phyloP scores from a whole-genome alignment of 1,140 invertebrate species.

The Drosophila tani region DNA sequence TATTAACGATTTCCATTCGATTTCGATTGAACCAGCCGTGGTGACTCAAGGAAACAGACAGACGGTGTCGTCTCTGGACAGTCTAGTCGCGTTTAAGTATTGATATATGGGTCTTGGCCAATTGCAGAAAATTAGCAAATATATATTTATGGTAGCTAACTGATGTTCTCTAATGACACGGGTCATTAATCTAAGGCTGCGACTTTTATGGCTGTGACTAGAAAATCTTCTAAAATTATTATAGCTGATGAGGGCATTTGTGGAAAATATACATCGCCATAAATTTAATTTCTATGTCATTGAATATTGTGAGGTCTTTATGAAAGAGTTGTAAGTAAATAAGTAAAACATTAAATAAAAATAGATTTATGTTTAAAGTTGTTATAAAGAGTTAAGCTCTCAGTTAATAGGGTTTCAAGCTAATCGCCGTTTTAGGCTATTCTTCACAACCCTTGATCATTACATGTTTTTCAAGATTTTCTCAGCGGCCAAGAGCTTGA shows the following conservation, averaged over 20 bases:
- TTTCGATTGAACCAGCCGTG: constrained; percentile 11
- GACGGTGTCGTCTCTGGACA: constrained; percentile 18
- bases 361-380: not conserved
- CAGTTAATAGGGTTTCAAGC: not conserved
- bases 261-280: not conserved
- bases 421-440: not conserved
- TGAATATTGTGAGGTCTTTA: not conserved
- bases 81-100: constrained; percentile 24
- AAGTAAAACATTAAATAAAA: not conserved
- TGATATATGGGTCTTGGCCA: constrained; percentile 51
- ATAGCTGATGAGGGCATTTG: not conserved
- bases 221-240: not conserved
- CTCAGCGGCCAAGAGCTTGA: constrained; percentile 7
- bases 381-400: too few relatives aligned
- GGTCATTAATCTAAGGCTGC: constrained; percentile 24
- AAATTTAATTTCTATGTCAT: too few relatives aligned
- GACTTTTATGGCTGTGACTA: not conserved
- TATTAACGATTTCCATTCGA: constrained; percentile 52
- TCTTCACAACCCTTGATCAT: not conserved
- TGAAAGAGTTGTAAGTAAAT: not conserved
- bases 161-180: constrained; percentile 24
- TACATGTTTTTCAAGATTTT: constrained; percentile 48
- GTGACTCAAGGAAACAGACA: constrained; percentile 39
- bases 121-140: constrained; percentile 31
- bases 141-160: constrained; percentile 16